These are phyloP conservation scores for Panopea generosa DNA, from an alignment of 2,888 invertebrate species.

Conservation along the genomic window DNA sequence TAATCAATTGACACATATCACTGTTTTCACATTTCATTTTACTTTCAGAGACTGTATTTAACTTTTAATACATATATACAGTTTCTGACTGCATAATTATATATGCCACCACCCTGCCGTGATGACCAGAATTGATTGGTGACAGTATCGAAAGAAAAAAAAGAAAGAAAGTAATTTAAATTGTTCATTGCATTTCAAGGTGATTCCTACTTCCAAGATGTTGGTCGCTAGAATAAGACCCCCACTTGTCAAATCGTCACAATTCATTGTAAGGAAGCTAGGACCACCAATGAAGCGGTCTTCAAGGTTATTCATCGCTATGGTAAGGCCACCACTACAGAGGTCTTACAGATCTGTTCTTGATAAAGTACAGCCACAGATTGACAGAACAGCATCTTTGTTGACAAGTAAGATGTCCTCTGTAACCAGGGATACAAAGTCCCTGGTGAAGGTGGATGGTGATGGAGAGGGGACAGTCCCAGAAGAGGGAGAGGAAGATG, in stretches of 20 bases:
- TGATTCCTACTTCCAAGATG: constrained; percentile 44
- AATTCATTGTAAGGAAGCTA: constrained; percentile 26
- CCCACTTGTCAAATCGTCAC: constrained; percentile 31
- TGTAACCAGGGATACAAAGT: neutral
- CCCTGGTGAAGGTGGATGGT: constrained; percentile 6
- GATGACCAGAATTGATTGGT: no score
- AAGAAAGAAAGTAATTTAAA: no score
- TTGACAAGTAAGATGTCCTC: neutral
- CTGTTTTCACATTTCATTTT: no score
- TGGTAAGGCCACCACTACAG: constrained; percentile 25
- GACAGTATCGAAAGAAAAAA: no score
- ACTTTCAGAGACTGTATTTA: no score
- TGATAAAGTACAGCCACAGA: constrained; percentile 1
- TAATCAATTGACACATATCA: no score
- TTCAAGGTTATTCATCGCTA: constrained; percentile 18
- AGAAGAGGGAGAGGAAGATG: constrained; percentile 44
- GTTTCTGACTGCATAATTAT: no score
- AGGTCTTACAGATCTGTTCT: constrained; percentile 14
- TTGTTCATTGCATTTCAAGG: constrained; percentile 23
- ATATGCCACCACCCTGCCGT: no score
- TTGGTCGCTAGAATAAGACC: constrained; percentile 36
- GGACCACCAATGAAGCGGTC: constrained; percentile 31
- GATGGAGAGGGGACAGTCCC: constrained; percentile 15
- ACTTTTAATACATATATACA: no score
- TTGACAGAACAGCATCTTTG: constrained; percentile 8